Percentiles rank a stretch among this genome's conserved stretches.
Evolutionary conservation across 35 echinoderm and acorn worm species (phyloP).

Genomic region (Acanthaster planci): DNA sequence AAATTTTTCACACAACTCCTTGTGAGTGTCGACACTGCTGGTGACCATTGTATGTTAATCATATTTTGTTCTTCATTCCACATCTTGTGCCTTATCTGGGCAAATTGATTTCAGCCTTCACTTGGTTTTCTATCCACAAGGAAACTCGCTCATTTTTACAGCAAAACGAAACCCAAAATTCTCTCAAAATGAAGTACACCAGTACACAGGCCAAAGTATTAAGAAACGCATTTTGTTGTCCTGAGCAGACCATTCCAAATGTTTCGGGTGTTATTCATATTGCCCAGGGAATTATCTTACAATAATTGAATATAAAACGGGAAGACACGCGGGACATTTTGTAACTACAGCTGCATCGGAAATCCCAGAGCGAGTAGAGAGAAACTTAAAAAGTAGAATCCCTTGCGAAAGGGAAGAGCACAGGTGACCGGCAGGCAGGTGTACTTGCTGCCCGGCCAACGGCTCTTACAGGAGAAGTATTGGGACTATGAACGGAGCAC

Average conservation of each 20-base stretch:
- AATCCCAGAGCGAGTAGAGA: neutral
- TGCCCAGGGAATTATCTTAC: neutral
- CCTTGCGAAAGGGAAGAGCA: neutral
- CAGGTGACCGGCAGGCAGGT: neutral
- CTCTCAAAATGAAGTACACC: too few species aligned
- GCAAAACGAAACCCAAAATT: too few species aligned
- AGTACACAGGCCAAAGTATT: neutral
- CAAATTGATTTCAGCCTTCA: too few species aligned
- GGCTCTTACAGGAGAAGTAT: neutral
- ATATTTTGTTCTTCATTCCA: too few species aligned
- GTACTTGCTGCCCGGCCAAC: neutral
- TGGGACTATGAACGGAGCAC: too few species aligned
- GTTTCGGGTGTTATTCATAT: neutral
- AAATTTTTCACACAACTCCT: too few species aligned
- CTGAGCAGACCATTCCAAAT: neutral
- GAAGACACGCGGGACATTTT: conserved; percentile 11
- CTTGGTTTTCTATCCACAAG: too few species aligned
- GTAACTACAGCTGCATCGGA: conserved; percentile 32
- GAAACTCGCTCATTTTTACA: too few species aligned
- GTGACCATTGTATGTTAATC: too few species aligned
- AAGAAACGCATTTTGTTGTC: neutral
- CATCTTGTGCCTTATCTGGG: too few species aligned
- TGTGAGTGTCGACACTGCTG: too few species aligned
- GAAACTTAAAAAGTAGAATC: neutral
- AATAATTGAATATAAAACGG: conserved; percentile 21